Conservation (phyloP, 2,888 invertebrate species). For the Tetranychus truncatus region DNA sequence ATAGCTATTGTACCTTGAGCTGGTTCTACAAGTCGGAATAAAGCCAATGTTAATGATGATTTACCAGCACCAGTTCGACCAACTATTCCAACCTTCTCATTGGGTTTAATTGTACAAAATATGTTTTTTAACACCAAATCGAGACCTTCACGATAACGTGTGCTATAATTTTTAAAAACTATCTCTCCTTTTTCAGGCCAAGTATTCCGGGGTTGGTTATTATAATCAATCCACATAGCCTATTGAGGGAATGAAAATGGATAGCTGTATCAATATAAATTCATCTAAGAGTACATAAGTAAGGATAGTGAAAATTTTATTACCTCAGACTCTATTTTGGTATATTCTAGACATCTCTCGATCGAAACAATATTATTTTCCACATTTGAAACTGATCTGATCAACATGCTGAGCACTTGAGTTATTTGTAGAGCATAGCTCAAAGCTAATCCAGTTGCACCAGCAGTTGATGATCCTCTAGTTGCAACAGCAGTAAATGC, state of each 20-base stretch:
- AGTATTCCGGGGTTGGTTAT: constrained; percentile 40
- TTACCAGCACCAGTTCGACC: constrained; percentile 34
- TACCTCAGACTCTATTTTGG: constrained; percentile 17
- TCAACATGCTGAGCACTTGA: constrained; percentile 15
- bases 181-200: constrained; percentile 72
- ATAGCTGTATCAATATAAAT: too few relatives aligned
- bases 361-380: constrained; percentile 23
- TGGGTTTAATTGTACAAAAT: constrained; percentile 53
- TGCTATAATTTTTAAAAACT: constrained; percentile 58
- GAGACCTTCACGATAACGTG: constrained; percentile 65
- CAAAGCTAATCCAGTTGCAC: constrained; percentile 39
- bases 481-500: constrained; percentile 41
- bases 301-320: background rate
- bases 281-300: too few relatives aligned
- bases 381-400: constrained; percentile 18
- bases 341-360: constrained; percentile 23
- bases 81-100: constrained; percentile 48
- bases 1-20: constrained; percentile 32
- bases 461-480: constrained; percentile 42
- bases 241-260: background rate
- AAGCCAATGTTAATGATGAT: constrained; percentile 34
- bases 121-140: constrained; percentile 68
- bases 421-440: constrained; percentile 34
- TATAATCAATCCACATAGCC: constrained; percentile 29
- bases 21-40: constrained; percentile 36